Base-by-base conservation (phyloP, 2,888 invertebrate genomes). In the Aplocera efformata region DNA sequence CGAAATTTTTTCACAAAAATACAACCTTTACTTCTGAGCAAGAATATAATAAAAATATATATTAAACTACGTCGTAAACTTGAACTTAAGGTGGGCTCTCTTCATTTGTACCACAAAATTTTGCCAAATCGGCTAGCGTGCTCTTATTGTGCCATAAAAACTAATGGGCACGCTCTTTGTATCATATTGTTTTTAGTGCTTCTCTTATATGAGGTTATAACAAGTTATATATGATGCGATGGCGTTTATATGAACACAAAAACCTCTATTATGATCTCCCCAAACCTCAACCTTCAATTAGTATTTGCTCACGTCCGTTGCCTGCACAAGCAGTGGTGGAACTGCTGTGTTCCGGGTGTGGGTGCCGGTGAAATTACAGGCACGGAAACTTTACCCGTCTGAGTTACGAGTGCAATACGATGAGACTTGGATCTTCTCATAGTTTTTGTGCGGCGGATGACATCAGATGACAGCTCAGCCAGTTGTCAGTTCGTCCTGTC, bases 111-210 rank as follows among this genome's bases (percentile, higher is more conserved):
- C 48, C 51, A 41, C 58, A 56, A 50, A 60, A 58, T 63, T 63
- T 61, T 58, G 53, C 51, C 47, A 49, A 53, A 50, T 51, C 52
- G 37, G 50, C 47, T 45, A 41, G 29, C 39, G 53, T 51, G 45
- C 55, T 51, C 54, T 67, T 60, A 65, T 64, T 62, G 66, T 60
- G 59, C 51, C 55, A 65, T 78, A 74, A 77, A 78, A 73, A 64
- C 60, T 70, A 69, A 77, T 59, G 66, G 63, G 40, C 48, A 44
- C 67, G 50, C 63, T 66, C 63, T 57, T 64, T 63, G 67, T 67
- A 68, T 71, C 67, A 69, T 65, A 69, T 75, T 77, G 69, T 76
- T 72, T 68, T 60, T 62, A 65, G 63, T 48, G 58, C 55, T 54
- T 50, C 51, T 53, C 53, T 51, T 67, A 55, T 48, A 48, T 32